A percentile compares a stretch with the other conserved stretches of the same genome.
Evolutionary conservation across 2,888 invertebrate species (phyloP).

Genomic region (Philaethria dido): DNA sequence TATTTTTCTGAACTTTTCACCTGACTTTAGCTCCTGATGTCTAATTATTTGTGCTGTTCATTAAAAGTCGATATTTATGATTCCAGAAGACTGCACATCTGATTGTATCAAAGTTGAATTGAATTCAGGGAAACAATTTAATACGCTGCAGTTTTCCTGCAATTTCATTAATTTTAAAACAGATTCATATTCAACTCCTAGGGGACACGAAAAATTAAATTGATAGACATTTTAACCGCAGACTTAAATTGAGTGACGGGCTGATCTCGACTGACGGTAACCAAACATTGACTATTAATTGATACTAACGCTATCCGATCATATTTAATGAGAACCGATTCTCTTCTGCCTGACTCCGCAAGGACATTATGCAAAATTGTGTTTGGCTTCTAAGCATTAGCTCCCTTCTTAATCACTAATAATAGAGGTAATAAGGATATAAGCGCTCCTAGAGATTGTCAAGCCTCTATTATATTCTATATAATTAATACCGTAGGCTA

Average conservation of each 20-base stretch:
- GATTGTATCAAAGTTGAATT: slow-evolving; percentile 1
- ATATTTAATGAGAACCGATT: slow-evolving; percentile 79
- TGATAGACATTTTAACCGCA: slow-evolving; percentile 35
- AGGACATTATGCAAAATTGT: slow-evolving; percentile 77
- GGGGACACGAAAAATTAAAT: slow-evolving; percentile 30
- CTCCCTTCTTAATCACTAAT: slow-evolving; percentile 66
- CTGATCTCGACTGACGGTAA: slow-evolving; percentile 61
- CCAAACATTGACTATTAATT: slow-evolving; percentile 81
- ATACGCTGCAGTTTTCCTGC: slow-evolving; percentile 1
- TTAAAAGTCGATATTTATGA: background rate
- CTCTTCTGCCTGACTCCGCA: slow-evolving; percentile 58
- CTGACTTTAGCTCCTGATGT: slow-evolving; percentile 11
- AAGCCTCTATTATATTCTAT: slow-evolving; percentile 23
- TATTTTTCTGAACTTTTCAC: slow-evolving; percentile 38
- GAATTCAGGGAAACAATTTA: slow-evolving; percentile 15
- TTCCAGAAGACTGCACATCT: background rate
- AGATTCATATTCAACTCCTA: slow-evolving; percentile 9
- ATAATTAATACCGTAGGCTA: background rate
- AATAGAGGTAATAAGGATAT: slow-evolving; percentile 56
- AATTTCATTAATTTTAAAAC: slow-evolving; percentile 16
- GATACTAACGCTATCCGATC: slow-evolving; percentile 75
- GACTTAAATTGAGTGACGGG: slow-evolving; percentile 56
- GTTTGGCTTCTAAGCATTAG: slow-evolving; percentile 75
- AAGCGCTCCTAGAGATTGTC: slow-evolving; percentile 46
- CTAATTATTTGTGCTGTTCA: slow-evolving; percentile 12